Conservation (phyloP, 2,888 invertebrate genomes). For the Oegoconia quadripuncta region DNA sequence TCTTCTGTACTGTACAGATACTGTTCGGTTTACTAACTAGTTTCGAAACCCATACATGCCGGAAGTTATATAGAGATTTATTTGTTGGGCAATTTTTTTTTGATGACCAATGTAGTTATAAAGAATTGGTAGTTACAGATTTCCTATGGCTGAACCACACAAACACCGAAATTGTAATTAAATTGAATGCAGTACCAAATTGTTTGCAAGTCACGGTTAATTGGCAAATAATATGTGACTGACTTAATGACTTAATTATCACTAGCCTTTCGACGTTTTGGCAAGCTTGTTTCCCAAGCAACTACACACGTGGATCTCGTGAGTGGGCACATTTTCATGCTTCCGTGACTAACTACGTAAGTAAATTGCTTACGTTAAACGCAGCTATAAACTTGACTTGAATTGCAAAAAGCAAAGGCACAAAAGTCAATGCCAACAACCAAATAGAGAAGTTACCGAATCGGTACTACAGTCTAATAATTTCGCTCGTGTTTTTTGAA, state of each 20-base stretch:
- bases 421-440: slow-evolving; percentile 64
- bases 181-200: too few relatives aligned
- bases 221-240: not conserved
- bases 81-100: too few relatives aligned
- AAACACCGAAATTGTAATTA: too few relatives aligned
- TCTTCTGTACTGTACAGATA: too few relatives aligned
- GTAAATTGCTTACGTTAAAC: slow-evolving; percentile 47
- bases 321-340: slow-evolving; percentile 49
- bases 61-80: too few relatives aligned
- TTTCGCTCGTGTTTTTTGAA: slow-evolving; percentile 41
- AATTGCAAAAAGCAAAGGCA: slow-evolving; percentile 44
- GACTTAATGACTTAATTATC: slow-evolving; percentile 22
- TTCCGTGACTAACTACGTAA: slow-evolving; percentile 42
- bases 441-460: slow-evolving; percentile 46
- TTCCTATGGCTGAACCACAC: too few relatives aligned
- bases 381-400: slow-evolving; percentile 25
- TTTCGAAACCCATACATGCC: too few relatives aligned
- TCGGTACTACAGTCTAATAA: slow-evolving; percentile 48
- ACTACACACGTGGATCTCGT: slow-evolving; percentile 30
- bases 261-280: slow-evolving; percentile 31
- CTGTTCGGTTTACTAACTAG: too few relatives aligned
- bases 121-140: too few relatives aligned
- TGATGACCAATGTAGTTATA: too few relatives aligned
- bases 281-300: slow-evolving; percentile 32
- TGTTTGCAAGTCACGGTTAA: too few relatives aligned